A percentile compares a stretch with the other conserved stretches of the same genome.
phyloP scores from a whole-genome alignment of 2,113 vertebrate species.

The Choloepus hoffmanni region DNA sequence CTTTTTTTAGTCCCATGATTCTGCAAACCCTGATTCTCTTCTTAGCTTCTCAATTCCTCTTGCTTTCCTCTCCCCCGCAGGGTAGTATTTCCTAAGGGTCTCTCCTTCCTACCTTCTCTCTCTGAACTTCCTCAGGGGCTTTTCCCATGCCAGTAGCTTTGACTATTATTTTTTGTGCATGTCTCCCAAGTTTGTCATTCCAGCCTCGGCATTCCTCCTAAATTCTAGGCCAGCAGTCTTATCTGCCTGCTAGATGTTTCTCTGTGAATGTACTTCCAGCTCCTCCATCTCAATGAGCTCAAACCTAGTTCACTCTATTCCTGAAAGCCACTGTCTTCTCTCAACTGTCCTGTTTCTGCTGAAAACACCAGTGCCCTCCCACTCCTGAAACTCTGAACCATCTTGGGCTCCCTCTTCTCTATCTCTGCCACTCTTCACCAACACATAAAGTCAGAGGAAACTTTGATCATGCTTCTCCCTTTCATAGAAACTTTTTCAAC shows the following conservation, averaged over 20 bases:
- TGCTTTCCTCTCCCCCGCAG: not conserved
- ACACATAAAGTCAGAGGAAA: not conserved
- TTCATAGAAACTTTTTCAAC: not conserved
- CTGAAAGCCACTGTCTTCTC: not conserved
- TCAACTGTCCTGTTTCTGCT: not conserved
- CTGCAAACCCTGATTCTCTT: not conserved
- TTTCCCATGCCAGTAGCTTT: not conserved
- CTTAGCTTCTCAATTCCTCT: not conserved
- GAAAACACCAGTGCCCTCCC: not conserved
- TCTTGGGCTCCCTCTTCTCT: not conserved
- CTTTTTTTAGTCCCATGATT: not conserved
- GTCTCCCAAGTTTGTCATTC: not conserved
- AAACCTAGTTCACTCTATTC: not conserved
- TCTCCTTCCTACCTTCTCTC: not conserved
- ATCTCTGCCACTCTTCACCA: not conserved
- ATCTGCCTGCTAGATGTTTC: not conserved
- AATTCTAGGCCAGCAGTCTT: not conserved
- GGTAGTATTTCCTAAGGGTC: not conserved
- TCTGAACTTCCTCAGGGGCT: not conserved
- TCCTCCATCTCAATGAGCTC: not conserved
- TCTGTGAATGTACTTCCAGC: rapidly evolving
- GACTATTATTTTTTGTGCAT: not conserved
- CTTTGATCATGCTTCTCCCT: not conserved
- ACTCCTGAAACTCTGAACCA: not conserved
- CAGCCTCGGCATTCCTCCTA: not conserved